These are phyloP conservation scores for Limnothrissa miodon DNA, from an alignment of 2,113 vertebrate species.

Conservation along the genomic window DNA sequence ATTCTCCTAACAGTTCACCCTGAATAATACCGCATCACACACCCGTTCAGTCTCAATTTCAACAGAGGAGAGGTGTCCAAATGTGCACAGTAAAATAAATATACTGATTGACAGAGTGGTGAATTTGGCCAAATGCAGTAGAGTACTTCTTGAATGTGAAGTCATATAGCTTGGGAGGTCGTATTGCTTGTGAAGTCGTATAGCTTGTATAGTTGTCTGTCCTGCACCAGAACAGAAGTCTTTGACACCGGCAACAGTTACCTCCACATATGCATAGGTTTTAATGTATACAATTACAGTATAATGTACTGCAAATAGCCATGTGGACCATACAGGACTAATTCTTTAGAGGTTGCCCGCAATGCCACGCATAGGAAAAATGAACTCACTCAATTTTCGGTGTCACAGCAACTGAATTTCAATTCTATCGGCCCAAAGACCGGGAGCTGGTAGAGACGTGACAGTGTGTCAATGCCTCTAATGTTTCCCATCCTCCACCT, in stretches of 20 bases:
- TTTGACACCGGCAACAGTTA: not conserved
- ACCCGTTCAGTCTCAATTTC: not conserved
- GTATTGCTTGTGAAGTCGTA: not conserved
- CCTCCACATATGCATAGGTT: not conserved
- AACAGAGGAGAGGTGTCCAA: not conserved
- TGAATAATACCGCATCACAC: not conserved
- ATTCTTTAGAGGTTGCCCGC: not conserved
- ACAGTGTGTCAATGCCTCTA: not conserved
- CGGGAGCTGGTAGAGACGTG: too few relatives aligned
- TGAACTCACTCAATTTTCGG: not conserved
- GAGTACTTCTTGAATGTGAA: not conserved
- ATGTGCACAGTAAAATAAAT: not conserved
- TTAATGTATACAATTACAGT: not conserved
- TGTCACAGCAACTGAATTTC: too few relatives aligned
- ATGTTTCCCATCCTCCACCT: not conserved
- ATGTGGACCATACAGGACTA: not conserved
- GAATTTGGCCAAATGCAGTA: not conserved
- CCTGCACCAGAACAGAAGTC: not conserved
- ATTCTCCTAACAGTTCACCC: not conserved
- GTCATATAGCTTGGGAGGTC: not conserved
- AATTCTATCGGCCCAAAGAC: too few relatives aligned
- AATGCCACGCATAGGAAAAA: not conserved
- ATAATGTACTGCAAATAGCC: not conserved
- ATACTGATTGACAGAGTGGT: not conserved
- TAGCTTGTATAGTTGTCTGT: not conserved